Evolutionary conservation across 2,888 invertebrate species (phyloP).

Genomic region (Panorpa germanica): DNA sequence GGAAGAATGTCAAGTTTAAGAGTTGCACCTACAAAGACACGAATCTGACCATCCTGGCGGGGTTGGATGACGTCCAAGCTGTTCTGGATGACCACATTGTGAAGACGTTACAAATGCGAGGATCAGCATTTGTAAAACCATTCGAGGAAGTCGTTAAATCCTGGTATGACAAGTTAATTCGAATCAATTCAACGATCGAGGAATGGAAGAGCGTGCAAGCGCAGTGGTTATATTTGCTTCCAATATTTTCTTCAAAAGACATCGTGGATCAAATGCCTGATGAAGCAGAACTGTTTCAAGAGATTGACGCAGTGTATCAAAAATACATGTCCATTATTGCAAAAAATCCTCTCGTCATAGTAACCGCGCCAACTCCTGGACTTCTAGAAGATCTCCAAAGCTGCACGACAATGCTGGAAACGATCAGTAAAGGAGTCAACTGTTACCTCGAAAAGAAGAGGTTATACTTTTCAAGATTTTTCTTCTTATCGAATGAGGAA

Average conservation of each 20-base stretch:
- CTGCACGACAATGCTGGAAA: conserved; percentile 49
- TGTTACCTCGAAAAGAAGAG: conserved; percentile 71
- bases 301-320: conserved; percentile 49
- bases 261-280: conserved; percentile 74
- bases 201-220: conserved; percentile 76
- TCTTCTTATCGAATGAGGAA: conserved; percentile 81
- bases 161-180: conserved; percentile 56
- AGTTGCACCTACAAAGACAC: conserved; percentile 51
- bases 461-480: conserved; percentile 69
- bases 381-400: conserved; percentile 42
- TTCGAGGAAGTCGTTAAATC: conserved; percentile 47
- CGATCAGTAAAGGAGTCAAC: conserved; percentile 66
- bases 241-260: conserved; percentile 74
- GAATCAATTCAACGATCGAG: conserved; percentile 53
- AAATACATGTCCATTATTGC: conserved; percentile 41
- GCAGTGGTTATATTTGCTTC: conserved; percentile 71
- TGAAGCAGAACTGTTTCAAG: conserved; percentile 58
- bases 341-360: conserved; percentile 42
- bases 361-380: conserved; percentile 40
- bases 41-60: conserved; percentile 47
- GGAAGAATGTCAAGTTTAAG: conserved; percentile 55
- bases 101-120: conserved; percentile 68
- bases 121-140: conserved; percentile 72
- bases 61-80: conserved; percentile 60
- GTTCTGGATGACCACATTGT: conserved; percentile 68